Evolutionary conservation across 2,888 invertebrate species (phyloP).

Genomic region (Campopleginae sp.): DNA sequence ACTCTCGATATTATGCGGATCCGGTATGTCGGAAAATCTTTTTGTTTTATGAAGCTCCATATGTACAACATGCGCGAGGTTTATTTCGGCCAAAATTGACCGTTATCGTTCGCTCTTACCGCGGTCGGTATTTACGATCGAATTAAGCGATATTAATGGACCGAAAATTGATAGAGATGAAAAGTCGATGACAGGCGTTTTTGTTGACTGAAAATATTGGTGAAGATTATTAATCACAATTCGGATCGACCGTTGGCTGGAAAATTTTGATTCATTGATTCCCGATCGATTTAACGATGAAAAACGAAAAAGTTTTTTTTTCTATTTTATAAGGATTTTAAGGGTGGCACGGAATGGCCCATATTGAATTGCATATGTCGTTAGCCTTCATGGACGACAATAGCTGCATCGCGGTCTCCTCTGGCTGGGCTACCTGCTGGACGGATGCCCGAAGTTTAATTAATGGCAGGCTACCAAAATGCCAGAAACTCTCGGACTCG

Average conservation of each 20-base stretch:
- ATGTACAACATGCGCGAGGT: neutral
- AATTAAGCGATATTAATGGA: neutral
- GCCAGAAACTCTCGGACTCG: constrained; percentile 48
- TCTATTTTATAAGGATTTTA: neutral
- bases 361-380: constrained; percentile 13
- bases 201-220: neutral
- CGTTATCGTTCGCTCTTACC: neutral
- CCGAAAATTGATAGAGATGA: neutral
- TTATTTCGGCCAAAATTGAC: neutral
- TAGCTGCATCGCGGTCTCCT: constrained; percentile 50
- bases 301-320: neutral
- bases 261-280: neutral
- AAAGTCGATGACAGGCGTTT: neutral
- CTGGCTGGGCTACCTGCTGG: constrained; percentile 52
- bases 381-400: constrained; percentile 50
- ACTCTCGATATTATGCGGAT: neutral
- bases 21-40: neutral
- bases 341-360: neutral
- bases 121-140: neutral
- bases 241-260: neutral
- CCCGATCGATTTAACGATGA: neutral
- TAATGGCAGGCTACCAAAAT: constrained; percentile 61
- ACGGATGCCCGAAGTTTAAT: constrained; percentile 66
- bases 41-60: neutral
- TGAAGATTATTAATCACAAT: neutral